Evolutionary conservation across 2,113 vertebrate species (phyloP).

Genomic region (Carollia perspicillata): DNA sequence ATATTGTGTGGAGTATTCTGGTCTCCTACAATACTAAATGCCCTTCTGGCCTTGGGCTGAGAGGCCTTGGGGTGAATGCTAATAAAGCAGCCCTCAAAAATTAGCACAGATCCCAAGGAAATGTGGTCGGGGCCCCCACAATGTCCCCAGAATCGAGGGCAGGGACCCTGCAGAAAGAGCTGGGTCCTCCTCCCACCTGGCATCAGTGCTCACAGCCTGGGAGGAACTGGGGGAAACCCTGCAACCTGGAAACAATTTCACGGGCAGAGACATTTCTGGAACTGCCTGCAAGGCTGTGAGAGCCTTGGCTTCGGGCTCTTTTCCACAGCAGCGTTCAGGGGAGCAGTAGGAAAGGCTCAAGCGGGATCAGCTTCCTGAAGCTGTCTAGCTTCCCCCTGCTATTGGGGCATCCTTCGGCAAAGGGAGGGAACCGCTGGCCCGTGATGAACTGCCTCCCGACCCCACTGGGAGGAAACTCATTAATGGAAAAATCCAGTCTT

Average conservation of each 20-base stretch:
- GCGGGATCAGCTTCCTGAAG: not conserved
- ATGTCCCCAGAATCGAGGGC: not conserved
- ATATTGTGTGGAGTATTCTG: not conserved
- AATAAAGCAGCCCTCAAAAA: not conserved
- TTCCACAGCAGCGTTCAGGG: not conserved
- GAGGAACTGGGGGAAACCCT: not conserved
- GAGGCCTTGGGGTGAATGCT: not conserved
- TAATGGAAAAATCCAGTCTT: not conserved
- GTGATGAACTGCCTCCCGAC: accelerated
- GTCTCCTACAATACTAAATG: not conserved
- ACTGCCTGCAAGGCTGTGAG: not conserved
- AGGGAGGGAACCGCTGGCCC: not conserved
- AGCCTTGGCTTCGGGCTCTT: not conserved
- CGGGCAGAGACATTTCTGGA: not conserved
- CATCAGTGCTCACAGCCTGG: not conserved
- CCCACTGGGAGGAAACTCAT: not conserved
- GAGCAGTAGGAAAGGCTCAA: not conserved
- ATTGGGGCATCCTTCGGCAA: not conserved
- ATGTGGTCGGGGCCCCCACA: accelerated
- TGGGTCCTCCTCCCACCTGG: not conserved
- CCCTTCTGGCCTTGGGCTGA: not conserved
- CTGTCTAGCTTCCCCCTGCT: not conserved
- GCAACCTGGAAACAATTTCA: slow-evolving; percentile 32
- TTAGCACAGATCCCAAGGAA: too few species aligned
- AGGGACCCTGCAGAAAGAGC: not conserved